These are phyloP conservation scores for Cantharis lateralis DNA, from an alignment of 2,888 invertebrate species.

Conservation along the genomic window DNA sequence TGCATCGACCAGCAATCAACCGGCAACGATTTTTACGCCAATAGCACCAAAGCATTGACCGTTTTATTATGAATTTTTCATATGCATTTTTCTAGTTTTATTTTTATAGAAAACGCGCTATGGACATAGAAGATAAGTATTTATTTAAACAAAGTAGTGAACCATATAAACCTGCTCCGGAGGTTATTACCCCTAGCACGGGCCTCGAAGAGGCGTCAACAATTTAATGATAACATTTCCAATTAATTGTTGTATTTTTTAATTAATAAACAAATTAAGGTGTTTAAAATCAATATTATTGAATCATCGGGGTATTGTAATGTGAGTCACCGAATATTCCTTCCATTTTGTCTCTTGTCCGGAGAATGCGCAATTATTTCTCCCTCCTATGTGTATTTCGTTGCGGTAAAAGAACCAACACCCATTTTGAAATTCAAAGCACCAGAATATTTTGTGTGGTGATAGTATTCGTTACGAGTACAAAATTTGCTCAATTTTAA, in stretches of 20 bases:
- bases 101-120: background rate
- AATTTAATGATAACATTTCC: background rate
- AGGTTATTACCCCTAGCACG: background rate
- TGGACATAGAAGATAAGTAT: background rate
- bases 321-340: background rate
- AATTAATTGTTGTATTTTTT: background rate
- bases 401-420: conserved; percentile 20
- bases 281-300: background rate
- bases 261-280: background rate
- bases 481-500: background rate
- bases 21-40: background rate
- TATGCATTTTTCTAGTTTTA: background rate
- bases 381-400: conserved; percentile 9
- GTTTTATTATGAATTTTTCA: background rate
- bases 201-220: background rate
- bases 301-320: background rate
- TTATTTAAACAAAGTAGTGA: background rate
- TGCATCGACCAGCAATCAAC: background rate
- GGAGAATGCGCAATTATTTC: conserved; percentile 18
- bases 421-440: conserved; percentile 23
- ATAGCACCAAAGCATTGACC: background rate
- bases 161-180: background rate
- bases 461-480: conserved; percentile 8
- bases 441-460: conserved; percentile 7
- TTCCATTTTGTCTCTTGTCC: background rate